Evolutionary conservation across 2,113 vertebrate genomes (phyloP), one percentile per base, ranked within the genome.

Genomic region (Tachycineta bicolor): DNA sequence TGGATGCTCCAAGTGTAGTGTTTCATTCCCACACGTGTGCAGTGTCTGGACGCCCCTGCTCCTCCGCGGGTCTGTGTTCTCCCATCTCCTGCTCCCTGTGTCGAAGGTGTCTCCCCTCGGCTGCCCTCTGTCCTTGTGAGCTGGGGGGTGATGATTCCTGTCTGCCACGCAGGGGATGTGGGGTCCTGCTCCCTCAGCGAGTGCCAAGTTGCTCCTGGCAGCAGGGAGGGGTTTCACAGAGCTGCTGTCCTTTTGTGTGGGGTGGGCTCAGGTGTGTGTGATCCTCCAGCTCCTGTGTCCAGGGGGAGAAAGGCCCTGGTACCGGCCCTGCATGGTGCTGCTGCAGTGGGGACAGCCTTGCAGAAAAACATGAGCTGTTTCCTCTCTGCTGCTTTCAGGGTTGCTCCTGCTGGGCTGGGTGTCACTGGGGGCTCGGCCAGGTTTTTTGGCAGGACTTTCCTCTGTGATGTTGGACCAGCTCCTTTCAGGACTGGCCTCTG

Each of bases 11-110:
- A 14, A 43, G 26, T 28, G 28, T 2, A 6, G 26, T 3, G 5
- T 37, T 70, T 37, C 9, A 4, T 17, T 7, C 13, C 19, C 69
- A 26, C 17, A 0, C 16, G 44, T 58, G 33, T 43, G 17, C 9
- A 6, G 5, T 1, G 5, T 2, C 0, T 4, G 58, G 58, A 11
- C 25, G 25, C 2, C 26, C 52, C 21, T 2, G 5, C 17, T 71
- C 46, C 17, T 12, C 56, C 7, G 34, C 1, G 3, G 18, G 1
- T 12, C 39, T 60, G 21, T 49, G 60, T 10, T 63, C 39, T 83
- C 1, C 1, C 49, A 2, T 43, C 41, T 46, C 25, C 82, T 75
- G 29, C 63, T 69, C 49, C 21, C 23, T 17, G 6, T 25, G 68
- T 56, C 41, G 37, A 0, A 9, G 3, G 2, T 22, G 23, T 11